Base-by-base conservation (phyloP, 2,797 vertebrate genomes). In the Rhodeus uyekii region DNA sequence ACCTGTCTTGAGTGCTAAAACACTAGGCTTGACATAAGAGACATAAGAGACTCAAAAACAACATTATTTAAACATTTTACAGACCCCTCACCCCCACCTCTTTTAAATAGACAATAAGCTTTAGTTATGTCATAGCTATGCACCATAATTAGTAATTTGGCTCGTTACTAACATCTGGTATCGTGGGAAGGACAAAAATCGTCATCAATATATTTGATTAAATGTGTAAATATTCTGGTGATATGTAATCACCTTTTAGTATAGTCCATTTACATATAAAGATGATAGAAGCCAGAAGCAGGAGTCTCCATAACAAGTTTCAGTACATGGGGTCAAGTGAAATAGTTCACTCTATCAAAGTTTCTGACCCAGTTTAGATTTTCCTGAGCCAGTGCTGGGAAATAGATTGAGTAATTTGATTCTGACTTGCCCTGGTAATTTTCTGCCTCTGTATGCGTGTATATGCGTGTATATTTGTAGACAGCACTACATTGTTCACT, bases 331-430 rank as follows among this genome's bases (percentile, higher is more conserved):
- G 65, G 42, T 42, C 67, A 72, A 72, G 46, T 42, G 18, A 38
- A 55, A 55, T 75, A 75, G 76, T 50, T 38, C 29, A 8, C 29
- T 48, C 72, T 68, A 39, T 34, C 67, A 42, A 73, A 72, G 67
- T 46, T 74, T 75, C 34, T 75, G 48, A 80, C 76, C 77, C 53
- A 67, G n/a, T 67, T 79, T 3, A 34, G 24, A 29, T 71, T 83
- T 73, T 80, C 18, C 77, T 48, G 27, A 73, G 61, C 5, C 39
- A 22, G 27, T 58, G 65, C 36, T 61, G 60, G 69, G 48, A 73
- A 79, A 73, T 78, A 61, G 32, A 76, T 67, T 79, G 77, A 32
- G 50, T 81, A 32, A 50, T 42, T 58, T 84, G 53, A 60, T 81
- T 67, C 44, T 65, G 65, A 71, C 58, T 76, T 10, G 55, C 29